Base-by-base conservation (phyloP, 1,140 invertebrate species). In the Diorhabda elongata region DNA sequence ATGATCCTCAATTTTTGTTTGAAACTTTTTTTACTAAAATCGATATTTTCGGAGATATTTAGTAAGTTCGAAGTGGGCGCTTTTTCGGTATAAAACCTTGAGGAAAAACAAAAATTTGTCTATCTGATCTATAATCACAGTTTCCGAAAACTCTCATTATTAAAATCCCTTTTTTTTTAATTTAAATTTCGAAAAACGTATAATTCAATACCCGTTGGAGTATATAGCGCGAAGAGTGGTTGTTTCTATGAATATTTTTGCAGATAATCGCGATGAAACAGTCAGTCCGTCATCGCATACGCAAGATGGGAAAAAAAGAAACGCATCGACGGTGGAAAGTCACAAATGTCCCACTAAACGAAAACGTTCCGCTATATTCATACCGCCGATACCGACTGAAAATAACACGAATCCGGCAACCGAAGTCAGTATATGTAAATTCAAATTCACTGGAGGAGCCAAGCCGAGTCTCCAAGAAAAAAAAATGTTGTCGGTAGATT, bases 341-440 rank as follows among this genome's bases (percentile, higher is more conserved):
- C 75, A 85, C 42, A 85, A 86, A 64, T 82, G 82, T 3, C 78
- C 78, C 2, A 87, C 87, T 0, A 93, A 93, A 75, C 82, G 91
- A 42, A 92, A 93, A 73, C 83, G 91, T 0, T 92, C 90, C 0
- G 91, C 91, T 0, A 92, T 93, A 65, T 93, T 92, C 75, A 92
- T 92, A 61, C 91, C 91, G 0, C 91, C 91, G 0, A 87, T 92
- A 80, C 90, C 90, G 0, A 82, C 86, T 0, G 90, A 91, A 70
- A 90, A 87, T 69, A 82, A 85, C 3, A 87, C 89, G 6, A 91
- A 91, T 73, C 90, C 90, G 0, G 89, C 90, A 0, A 91, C 90
- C 0, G 91, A 92, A 80, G 91, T 92, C 58, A 94, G 92, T 80
- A 96, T 95, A 77, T 95, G 94, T 79, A 96, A 95, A 77, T 96